Conservation (phyloP, 2,888 invertebrate species). For the Cantharis rustica region DNA sequence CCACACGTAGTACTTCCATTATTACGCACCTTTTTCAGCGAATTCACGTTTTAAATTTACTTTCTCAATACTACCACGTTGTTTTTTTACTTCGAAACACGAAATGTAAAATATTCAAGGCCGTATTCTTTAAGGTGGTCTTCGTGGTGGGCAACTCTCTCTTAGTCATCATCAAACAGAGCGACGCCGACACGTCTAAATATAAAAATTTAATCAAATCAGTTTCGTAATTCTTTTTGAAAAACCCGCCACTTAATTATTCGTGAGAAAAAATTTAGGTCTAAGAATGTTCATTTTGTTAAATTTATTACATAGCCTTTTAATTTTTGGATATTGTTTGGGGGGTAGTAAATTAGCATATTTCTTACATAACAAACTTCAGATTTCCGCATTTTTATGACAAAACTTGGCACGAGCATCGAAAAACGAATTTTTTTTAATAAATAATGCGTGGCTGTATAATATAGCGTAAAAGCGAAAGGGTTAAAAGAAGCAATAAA, state of each 20-base stretch:
- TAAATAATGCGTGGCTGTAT: neutral
- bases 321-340: neutral
- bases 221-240: neutral
- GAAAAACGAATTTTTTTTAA: neutral
- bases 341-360: neutral
- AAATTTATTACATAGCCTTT: neutral
- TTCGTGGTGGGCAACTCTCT: neutral
- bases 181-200: conserved; percentile 2
- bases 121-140: neutral
- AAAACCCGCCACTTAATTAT: neutral
- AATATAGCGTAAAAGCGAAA: neutral
- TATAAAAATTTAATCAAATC: neutral
- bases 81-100: neutral
- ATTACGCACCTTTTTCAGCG: neutral
- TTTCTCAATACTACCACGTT: neutral
- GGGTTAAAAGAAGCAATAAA: neutral
- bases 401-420: neutral
- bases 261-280: neutral
- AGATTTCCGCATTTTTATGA: neutral
- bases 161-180: conserved; percentile 1
- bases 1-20: neutral
- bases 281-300: neutral
- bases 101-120: conserved; percentile 1
- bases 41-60: neutral
- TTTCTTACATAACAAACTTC: neutral